These are phyloP conservation scores for Cloeon dipterum DNA, from an alignment of 2,888 invertebrate species.

Conservation along the genomic window DNA sequence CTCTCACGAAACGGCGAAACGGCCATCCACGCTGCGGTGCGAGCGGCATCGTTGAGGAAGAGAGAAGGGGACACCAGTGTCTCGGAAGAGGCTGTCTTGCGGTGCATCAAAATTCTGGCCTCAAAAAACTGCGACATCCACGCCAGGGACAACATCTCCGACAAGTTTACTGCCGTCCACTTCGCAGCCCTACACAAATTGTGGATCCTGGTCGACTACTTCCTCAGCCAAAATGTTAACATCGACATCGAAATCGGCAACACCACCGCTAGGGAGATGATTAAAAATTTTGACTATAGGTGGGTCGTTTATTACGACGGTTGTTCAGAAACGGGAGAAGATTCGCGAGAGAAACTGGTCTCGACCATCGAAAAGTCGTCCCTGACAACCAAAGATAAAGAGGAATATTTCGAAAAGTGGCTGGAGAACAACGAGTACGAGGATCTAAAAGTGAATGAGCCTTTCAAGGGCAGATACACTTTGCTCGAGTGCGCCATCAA, in stretches of 20 bases:
- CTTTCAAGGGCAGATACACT: background rate
- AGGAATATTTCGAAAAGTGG: too few species aligned
- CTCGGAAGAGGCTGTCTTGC: background rate
- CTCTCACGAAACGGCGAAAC: conserved; percentile 7
- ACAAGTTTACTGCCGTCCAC: conserved; percentile 6
- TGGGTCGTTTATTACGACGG: conserved; percentile 3
- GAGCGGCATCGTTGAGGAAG: too few species aligned
- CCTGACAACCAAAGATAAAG: too few species aligned
- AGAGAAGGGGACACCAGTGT: too few species aligned
- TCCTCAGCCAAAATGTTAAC: conserved; percentile 7
- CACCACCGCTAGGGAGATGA: conserved; percentile 6
- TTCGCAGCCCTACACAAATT: conserved; percentile 7
- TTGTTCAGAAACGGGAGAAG: too few species aligned
- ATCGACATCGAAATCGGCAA: conserved; percentile 5
- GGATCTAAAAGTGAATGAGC: too few species aligned
- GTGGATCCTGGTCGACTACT: conserved; percentile 5
- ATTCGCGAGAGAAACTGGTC: too few species aligned
- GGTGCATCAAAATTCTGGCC: background rate
- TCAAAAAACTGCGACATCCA: background rate
- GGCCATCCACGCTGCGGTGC: conserved; percentile 10
- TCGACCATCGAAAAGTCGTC: too few species aligned
- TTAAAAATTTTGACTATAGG: conserved; percentile 5
- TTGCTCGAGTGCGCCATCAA: too few species aligned
- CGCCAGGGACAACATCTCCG: background rate
- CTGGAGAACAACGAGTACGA: too few species aligned